Base-by-base conservation (phyloP, 23 tunicate species). In the Ciona savignyi region DNA sequence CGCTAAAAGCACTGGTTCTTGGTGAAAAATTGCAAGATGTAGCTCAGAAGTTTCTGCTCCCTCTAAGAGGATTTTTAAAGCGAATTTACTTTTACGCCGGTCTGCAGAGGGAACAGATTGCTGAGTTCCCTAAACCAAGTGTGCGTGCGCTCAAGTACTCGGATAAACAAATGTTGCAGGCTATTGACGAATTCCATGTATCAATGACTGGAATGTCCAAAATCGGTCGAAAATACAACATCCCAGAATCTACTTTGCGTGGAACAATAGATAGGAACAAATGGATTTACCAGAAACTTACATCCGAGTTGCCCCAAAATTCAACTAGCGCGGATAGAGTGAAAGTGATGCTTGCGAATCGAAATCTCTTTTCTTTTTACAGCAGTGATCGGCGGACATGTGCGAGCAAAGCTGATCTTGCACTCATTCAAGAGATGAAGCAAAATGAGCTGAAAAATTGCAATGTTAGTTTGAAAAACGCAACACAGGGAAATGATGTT, bases 221-320 rank as follows among this genome's bases (percentile, higher is more conserved):
- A 63, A 25, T 9, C 6, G 3, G 60, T 15, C 34, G 25, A 66
- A 42, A 66, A 27, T 56, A 67, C 33, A 51, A 56, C 30, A 74
- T 82, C 15, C 87, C 87, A 3, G 21, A 23, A 4, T 74, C 87
- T 2, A 82, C 87, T 1, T 66, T 82, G 23, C 24, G 73, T 22
- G 87, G 74, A 30, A 64, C 70, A 60, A 23, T 34, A 4, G 34
- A 25, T 9, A 35, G 75, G 1, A 82, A 75, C 62, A 24, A 23
- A 27, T 28, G 51, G 29, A 19, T 72, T 35, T 72, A 72, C 33
- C 2, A 35, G 49, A 72, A 26, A 24, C 32, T 42, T 15, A 42
- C 9, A 15, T 15, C 9, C 9, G 56, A 42, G 56, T 6, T 42
- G 56, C 56, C 56, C 9, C 11, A 9, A 15, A 15, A 42, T 9